Base-by-base conservation (phyloP, 35 echinoderm and acorn worm species). In the Holothuria glaberrima region DNA sequence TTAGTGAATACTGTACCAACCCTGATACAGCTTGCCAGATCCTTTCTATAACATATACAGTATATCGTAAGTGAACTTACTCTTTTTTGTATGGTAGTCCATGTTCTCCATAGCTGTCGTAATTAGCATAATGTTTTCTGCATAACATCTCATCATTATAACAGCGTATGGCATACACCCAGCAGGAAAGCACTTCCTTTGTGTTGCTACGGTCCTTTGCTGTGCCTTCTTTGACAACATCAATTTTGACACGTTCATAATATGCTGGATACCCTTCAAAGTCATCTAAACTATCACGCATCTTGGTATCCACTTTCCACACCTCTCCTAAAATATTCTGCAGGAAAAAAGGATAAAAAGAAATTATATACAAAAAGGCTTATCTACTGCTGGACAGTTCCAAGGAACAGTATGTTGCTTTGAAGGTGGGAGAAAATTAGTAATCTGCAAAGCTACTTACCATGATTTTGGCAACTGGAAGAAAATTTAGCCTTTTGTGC, bases 61-160 rank as follows among this genome's bases (percentile, higher is more conserved):
- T n/a, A n/a, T n/a, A n/a, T n/a, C n/a, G n/a, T n/a, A n/a, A n/a
- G 36, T 41, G 36, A 41, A 82, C 79, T 82, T 82, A 82, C 79
- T 82, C 79, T 25, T 12, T 16, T 13, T 14, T 28, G 54, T 82
- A 82, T 20, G 48, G 79, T 22, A 56, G 12, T 26, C 79, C 79
- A 82, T 82, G 79, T 6, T 82, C 48, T 27, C 79, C 79, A 59
- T 57, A 82, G 50, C 79, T 82, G 48, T 82, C 79, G 58, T 82
- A 82, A 38, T 33, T 82, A 60, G 22, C n/a, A 57, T 28, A 60
- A 33, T 48, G 48, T 22, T 26, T 12, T 57, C 14, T 17, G n/a
- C 58, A 12, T 4, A 82, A 6, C 46, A 82, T 19, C 1, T 18
- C 17, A 18, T 57, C 48, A 29, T 58, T 50, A 32, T 22, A 59